Conservation (phyloP, 2,888 invertebrate genomes). For the Tiphia femorata region DNA sequence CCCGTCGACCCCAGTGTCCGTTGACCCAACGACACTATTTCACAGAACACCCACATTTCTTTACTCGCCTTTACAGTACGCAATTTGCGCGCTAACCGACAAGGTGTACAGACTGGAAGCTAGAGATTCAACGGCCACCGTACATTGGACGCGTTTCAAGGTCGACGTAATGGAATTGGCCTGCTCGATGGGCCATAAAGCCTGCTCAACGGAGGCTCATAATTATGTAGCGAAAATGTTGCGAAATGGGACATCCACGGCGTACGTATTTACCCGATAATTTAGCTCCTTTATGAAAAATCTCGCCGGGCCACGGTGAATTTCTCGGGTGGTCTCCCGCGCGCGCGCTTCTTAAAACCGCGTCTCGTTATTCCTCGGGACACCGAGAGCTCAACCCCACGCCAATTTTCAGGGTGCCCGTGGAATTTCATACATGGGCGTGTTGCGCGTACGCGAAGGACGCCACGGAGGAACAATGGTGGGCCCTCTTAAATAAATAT, state of each 20-base stretch:
- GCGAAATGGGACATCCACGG: neutral
- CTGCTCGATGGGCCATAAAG: constrained; percentile 55
- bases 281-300: too few relatives aligned
- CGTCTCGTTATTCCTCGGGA: too few relatives aligned
- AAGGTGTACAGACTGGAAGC: constrained; percentile 51
- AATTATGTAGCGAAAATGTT: constrained; percentile 7
- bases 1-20: neutral
- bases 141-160: constrained; percentile 52
- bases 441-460: constrained; percentile 77
- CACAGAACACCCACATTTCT: neutral
- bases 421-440: constrained; percentile 74
- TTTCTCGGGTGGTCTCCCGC: too few relatives aligned
- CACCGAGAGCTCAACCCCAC: too few relatives aligned
- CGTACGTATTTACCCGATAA: too few relatives aligned
- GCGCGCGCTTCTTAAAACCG: too few relatives aligned
- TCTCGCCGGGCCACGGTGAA: too few relatives aligned
- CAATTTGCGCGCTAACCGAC: constrained; percentile 50
- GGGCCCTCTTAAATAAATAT: constrained; percentile 74
- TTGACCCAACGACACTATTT: neutral
- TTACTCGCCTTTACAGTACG: constrained; percentile 15
- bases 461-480: constrained; percentile 78
- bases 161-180: constrained; percentile 55
- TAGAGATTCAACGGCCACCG: constrained; percentile 40
- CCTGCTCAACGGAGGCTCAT: constrained; percentile 42
- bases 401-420: constrained; percentile 71